Percentiles rank a stretch among this genome's conserved stretches.
Evolutionary conservation across 2,888 invertebrate species (phyloP).

Genomic region (Drosophila rubida): DNA sequence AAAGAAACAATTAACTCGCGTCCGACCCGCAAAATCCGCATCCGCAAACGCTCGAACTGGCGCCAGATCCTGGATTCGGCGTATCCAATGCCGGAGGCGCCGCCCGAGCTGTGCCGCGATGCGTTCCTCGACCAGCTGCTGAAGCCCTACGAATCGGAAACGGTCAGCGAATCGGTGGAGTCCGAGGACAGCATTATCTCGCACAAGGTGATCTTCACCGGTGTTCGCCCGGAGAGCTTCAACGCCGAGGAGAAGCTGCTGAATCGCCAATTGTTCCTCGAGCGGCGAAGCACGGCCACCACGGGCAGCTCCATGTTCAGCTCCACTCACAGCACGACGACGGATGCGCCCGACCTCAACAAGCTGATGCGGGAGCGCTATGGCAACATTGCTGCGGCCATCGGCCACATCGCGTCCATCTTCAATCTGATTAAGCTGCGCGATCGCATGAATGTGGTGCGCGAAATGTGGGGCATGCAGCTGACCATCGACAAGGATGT

Average conservation of each 20-base stretch:
- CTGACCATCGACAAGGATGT: not conserved
- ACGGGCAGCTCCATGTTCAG: not conserved
- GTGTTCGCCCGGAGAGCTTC: too few species aligned
- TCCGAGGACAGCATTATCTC: not conserved
- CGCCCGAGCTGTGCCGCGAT: constrained; percentile 35
- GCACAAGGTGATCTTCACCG: not conserved
- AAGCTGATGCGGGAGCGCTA: constrained; percentile 39
- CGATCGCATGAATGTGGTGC: constrained; percentile 10
- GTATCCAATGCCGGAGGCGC: constrained; percentile 19
- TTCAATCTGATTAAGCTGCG: constrained; percentile 35
- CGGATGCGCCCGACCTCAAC: not conserved
- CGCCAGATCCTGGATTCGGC: not conserved
- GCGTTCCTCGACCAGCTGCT: constrained; percentile 9
- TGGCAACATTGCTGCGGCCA: constrained; percentile 22
- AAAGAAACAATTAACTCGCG: too few species aligned
- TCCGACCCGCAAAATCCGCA: too few species aligned
- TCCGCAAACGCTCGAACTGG: not conserved
- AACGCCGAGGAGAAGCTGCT: constrained; percentile 6
- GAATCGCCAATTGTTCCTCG: too few species aligned
- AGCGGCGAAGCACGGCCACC: too few species aligned
- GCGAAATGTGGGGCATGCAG: constrained; percentile 8
- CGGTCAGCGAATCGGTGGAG: not conserved
- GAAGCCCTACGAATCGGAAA: not conserved
- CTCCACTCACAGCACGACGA: not conserved
- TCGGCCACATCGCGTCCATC: constrained; percentile 33